A percentile compares a stretch with the other conserved stretches of the same genome.
Conservation (phyloP, 2,888 invertebrate genomes). For the Caenorhabditis sulstoni region DNA sequence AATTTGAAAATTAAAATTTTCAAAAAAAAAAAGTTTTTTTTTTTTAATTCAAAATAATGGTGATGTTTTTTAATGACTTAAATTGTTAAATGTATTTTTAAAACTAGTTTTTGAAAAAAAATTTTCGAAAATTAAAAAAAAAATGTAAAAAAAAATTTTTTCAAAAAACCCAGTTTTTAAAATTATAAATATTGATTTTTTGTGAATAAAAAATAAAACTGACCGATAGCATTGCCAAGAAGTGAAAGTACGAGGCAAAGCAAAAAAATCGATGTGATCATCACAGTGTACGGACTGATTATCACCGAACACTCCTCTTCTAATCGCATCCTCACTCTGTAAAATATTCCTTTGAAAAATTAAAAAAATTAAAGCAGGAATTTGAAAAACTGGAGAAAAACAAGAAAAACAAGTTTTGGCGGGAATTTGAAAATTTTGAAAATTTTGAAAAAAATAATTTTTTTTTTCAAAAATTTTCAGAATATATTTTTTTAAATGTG, state of each 20-base stretch:
- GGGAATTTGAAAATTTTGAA: no score
- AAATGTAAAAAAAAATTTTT: background rate
- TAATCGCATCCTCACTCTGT: constrained; percentile 31
- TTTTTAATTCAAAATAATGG: no score
- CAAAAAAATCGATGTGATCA: constrained; percentile 41
- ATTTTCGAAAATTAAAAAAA: no score
- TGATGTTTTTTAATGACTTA: no score
- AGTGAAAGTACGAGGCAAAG: constrained; percentile 52
- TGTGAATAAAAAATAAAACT: no score
- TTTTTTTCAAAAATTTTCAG: no score
- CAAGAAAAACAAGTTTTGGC: background rate
- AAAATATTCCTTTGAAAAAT: background rate
- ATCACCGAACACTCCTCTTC: constrained; percentile 48
- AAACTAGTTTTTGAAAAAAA: constrained; percentile 3
- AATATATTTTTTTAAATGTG: no score
- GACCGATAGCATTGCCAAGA: constrained; percentile 59
- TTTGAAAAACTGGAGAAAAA: constrained; percentile 2
- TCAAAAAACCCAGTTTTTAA: no score
- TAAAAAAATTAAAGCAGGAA: background rate
- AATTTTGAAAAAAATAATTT: no score
- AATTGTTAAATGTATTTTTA: background rate
- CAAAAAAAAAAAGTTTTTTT: no score
- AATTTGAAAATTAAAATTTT: no score
- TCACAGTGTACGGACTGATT: constrained; percentile 48
- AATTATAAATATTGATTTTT: no score